phyloP scores from a whole-genome alignment of 2,113 vertebrate genomes.

The Eulemur macaco region DNA sequence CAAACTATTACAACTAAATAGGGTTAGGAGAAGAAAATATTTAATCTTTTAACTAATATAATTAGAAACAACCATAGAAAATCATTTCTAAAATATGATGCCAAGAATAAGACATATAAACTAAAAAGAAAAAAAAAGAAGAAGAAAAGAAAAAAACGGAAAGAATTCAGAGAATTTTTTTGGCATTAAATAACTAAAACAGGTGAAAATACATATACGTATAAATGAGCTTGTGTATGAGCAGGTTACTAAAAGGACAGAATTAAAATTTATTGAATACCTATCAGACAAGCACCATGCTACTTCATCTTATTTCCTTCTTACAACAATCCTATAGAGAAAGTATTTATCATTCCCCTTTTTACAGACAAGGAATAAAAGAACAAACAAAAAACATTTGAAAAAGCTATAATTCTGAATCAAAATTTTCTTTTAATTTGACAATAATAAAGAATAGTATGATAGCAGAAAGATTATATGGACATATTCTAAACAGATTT shows the following conservation, averaged over 20 bases:
- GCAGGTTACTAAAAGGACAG: not conserved
- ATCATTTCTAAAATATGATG: not conserved
- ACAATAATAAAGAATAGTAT: not conserved
- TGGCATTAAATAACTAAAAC: not conserved
- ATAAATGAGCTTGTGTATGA: not conserved
- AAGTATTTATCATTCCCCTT: not conserved
- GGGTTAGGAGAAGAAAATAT: not conserved
- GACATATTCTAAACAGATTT: not conserved
- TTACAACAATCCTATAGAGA: not conserved
- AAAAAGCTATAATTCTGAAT: not conserved
- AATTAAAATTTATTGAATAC: not conserved
- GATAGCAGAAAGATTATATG: not conserved
- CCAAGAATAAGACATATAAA: not conserved
- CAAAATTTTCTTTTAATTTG: constrained; percentile 37
- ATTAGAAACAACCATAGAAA: constrained; percentile 19
- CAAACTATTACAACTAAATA: not conserved
- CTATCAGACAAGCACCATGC: not conserved
- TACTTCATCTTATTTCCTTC: not conserved
- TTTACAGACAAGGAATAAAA: not conserved
- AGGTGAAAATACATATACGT: not conserved
- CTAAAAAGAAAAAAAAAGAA: not conserved
- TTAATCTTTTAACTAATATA: not conserved
- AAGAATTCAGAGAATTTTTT: not conserved
- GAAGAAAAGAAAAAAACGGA: not conserved
- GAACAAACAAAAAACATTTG: not conserved